Evolutionary conservation across 2,888 invertebrate genomes (phyloP).

Genomic region (Acleris holmiana): DNA sequence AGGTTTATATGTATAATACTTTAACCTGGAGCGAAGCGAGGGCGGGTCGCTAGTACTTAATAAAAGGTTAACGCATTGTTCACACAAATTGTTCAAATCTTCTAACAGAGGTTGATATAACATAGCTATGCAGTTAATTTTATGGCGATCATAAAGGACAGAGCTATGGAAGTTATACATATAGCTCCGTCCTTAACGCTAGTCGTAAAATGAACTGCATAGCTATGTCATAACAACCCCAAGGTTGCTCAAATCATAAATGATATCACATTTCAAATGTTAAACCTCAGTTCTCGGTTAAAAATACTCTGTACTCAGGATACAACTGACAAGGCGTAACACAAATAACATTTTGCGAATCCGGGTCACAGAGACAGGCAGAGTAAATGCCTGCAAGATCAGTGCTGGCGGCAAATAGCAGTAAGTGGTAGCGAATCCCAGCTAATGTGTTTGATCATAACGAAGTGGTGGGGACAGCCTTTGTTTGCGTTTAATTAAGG

Average conservation of each 20-base stretch:
- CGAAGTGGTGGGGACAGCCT: conserved; percentile 59
- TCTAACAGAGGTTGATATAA: too few species aligned
- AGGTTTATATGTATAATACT: too few species aligned
- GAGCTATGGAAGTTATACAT: too few species aligned
- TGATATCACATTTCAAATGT: not conserved
- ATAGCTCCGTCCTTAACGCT: too few species aligned
- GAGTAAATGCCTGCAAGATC: conserved; percentile 33
- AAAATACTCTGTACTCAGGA: conserved; percentile 3
- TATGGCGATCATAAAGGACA: too few species aligned
- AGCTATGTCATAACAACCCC: too few species aligned
- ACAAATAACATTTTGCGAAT: conserved; percentile 25
- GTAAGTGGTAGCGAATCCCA: conserved; percentile 57
- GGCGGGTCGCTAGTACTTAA: too few species aligned
- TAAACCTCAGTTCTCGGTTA: not conserved
- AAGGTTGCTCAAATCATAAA: not conserved
- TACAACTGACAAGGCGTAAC: conserved; percentile 19
- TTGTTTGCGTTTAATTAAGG: conserved; percentile 77
- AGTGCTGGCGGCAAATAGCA: conserved; percentile 40
- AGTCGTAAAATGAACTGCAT: too few species aligned
- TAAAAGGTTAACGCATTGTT: too few species aligned
- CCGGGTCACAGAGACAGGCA: conserved; percentile 17
- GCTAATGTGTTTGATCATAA: conserved; percentile 72
- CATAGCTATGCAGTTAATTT: too few species aligned
- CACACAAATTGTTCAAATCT: too few species aligned
- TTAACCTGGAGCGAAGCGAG: too few species aligned